phyloP scores from a whole-genome alignment of 2,113 vertebrate species.

The Rhodinocichla rosea region DNA sequence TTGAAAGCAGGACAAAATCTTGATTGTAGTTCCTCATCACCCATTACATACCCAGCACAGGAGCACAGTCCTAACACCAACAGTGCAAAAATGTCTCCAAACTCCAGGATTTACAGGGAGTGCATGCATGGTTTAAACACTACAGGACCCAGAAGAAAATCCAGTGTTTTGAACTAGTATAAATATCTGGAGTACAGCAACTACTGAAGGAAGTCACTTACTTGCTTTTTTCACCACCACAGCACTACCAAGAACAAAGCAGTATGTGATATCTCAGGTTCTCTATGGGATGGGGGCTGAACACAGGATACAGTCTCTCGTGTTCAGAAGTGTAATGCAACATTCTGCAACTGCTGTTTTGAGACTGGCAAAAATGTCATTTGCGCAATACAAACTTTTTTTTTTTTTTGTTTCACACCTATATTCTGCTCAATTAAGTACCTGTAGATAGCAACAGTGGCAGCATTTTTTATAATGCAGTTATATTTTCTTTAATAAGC shows the following conservation, averaged over 20 bases:
- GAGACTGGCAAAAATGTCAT: neutral
- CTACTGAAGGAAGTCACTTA: neutral
- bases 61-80: neutral
- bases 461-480: neutral
- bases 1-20: neutral
- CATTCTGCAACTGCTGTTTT: neutral
- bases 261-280: neutral
- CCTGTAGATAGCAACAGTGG: neutral
- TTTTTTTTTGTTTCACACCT: neutral
- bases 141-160: neutral
- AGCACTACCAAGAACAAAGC: neutral
- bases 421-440: neutral
- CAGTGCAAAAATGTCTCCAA: rapidly evolving
- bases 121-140: neutral
- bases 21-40: neutral
- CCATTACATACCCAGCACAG: neutral
- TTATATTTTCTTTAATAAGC: neutral
- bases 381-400: neutral
- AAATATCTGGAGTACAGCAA: neutral
- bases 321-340: neutral
- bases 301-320: neutral
- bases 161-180: neutral
- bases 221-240: neutral
- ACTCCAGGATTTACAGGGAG: neutral
- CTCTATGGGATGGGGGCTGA: neutral